Base-by-base conservation (phyloP, 2,113 vertebrate species). In the Sebastes fasciatus region DNA sequence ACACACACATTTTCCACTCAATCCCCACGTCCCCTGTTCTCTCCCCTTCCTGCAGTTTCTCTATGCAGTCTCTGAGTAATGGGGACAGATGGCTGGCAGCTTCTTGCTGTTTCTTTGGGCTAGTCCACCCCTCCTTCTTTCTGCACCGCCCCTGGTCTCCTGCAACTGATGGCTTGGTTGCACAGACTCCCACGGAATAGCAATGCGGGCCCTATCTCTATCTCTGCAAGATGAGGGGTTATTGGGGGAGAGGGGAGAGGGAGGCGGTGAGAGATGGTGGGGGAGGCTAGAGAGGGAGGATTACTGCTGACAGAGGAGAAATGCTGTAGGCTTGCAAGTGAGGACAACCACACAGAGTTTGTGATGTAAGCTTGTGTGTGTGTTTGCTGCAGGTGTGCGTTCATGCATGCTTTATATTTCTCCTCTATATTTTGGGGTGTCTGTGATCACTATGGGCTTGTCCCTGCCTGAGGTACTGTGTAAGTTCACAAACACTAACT, bases 291-390 rank as follows among this genome's bases (percentile, higher is more conserved):
- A 82, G 86, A 89, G 82, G 79, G 84, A 87, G 87, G 88, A 90
- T 92, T 94, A 94, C 70, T 94, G 95, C 94, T 95, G 94, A 95
- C 91, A 89, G 90, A 85, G 91, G 83, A 79, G 81, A 91, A 94
- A 89, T 72, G 83, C 85, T 86, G 82, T 86, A 77, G 85, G 90
- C 86, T 86, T 86, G 93, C 86, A 85, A 89, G 88, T 77, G 78
- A 88, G 86, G 86, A 89, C 85, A 90, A 90, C 88, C 70, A 40
- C 70, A 68, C 68, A 67, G 64, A 79, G 80, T 79, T 75, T 83
- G 88, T 84, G 86, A 89, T 79, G 86, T 84, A 42, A 69, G 75
- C 71, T 74, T 74, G 65, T 65, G 82, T 74, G 82, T 78, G 54
- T 55, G 61, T 83, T 71, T 82, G 79, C 75, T 90, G 88, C 87